A percentile compares a stretch with the other conserved stretches of the same genome.
phyloP scores from a whole-genome alignment of 2,888 invertebrate species.

The Acholoe squamosa region DNA sequence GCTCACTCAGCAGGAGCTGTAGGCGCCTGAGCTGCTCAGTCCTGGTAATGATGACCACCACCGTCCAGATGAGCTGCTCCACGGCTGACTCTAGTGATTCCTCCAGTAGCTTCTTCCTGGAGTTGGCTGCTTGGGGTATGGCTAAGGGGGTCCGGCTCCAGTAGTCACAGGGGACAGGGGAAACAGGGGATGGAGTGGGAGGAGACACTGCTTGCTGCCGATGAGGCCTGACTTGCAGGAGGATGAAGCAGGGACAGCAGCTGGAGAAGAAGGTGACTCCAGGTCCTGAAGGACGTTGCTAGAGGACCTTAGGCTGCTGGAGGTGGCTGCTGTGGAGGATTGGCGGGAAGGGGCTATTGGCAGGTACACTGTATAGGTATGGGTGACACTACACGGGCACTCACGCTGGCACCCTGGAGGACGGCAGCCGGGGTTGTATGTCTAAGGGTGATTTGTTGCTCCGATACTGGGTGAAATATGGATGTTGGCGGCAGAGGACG shows the following conservation, averaged over 20 bases:
- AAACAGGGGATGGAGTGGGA: background rate
- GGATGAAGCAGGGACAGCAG: background rate
- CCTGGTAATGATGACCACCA: too few relatives aligned
- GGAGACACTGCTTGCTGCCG: background rate
- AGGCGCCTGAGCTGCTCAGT: too few relatives aligned
- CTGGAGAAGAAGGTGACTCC: background rate
- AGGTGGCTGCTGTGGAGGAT: background rate
- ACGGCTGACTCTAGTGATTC: background rate
- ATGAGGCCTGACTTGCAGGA: background rate
- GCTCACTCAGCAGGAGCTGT: too few relatives aligned
- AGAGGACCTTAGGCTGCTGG: slow-evolving; percentile 22
- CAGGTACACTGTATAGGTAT: background rate
- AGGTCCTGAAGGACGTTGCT: slow-evolving; percentile 2
- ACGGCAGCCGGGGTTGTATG: background rate
- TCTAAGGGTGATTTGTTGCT: too few relatives aligned
- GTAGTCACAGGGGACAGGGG: background rate
- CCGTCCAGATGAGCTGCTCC: background rate
- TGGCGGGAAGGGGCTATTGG: too few relatives aligned
- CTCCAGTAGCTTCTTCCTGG: background rate
- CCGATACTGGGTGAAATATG: background rate
- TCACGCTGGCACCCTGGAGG: background rate
- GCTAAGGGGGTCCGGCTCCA: background rate
- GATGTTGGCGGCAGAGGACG: background rate
- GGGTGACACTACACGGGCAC: background rate
- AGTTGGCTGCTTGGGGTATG: background rate